Conservation (phyloP, 2,888 invertebrate genomes). For the Eristalinus aeneus region DNA sequence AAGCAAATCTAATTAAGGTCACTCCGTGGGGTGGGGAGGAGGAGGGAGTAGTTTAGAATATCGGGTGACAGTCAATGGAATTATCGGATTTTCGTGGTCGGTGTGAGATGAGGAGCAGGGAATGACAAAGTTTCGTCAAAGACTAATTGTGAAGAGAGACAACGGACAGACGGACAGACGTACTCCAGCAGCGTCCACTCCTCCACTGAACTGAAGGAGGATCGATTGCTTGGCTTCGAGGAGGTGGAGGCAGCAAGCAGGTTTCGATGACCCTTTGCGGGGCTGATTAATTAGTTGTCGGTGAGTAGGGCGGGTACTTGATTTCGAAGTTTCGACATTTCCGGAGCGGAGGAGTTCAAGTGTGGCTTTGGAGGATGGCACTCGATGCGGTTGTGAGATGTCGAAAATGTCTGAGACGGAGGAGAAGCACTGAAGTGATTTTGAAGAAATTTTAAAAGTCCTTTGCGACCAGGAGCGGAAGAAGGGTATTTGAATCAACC, state of each 20-base stretch:
- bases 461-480: too few species aligned
- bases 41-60: neutral
- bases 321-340: too few species aligned
- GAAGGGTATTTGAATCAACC: too few species aligned
- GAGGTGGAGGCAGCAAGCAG: neutral
- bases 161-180: neutral
- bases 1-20: slow-evolving; percentile 48
- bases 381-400: too few species aligned
- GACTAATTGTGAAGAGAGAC: slow-evolving; percentile 22
- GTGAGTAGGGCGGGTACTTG: neutral
- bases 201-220: neutral
- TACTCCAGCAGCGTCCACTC: slow-evolving; percentile 18
- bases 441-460: too few species aligned
- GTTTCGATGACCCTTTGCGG: slow-evolving; percentile 26
- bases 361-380: too few species aligned
- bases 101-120: neutral
- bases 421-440: too few species aligned
- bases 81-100: slow-evolving; percentile 21
- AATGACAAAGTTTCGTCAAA: slow-evolving; percentile 1
- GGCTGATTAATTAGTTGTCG: slow-evolving; percentile 33
- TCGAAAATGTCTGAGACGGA: too few species aligned
- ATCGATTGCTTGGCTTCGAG: neutral
- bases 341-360: too few species aligned
- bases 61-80: slow-evolving; percentile 19
- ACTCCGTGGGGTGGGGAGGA: neutral